A percentile compares a stretch with the other conserved stretches of the same genome.
phyloP scores from a whole-genome alignment of 2,797 vertebrate genomes.

The Poeciliopsis paucimaculata region DNA sequence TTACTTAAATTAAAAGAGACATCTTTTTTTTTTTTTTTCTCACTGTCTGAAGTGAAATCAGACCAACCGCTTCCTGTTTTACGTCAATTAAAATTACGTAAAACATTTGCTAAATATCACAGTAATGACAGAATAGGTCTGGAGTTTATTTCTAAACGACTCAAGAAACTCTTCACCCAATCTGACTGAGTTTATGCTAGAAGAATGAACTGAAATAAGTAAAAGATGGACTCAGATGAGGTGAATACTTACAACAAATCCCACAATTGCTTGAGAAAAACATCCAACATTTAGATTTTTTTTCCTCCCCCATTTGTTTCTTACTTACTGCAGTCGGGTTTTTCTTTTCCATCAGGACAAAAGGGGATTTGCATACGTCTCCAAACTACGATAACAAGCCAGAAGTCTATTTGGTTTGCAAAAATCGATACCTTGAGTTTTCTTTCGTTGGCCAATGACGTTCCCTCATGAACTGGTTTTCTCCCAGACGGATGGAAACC shows the following conservation, averaged over 20 bases:
- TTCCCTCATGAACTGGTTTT: slow-evolving; percentile 16
- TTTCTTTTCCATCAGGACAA: background rate
- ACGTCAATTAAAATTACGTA: too few relatives aligned
- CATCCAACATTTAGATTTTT: background rate
- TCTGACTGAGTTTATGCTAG: background rate
- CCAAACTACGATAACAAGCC: background rate
- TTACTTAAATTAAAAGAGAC: background rate
- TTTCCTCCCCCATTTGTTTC: background rate
- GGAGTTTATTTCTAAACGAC: background rate
- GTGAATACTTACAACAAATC: too few relatives aligned
- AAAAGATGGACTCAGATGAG: too few relatives aligned
- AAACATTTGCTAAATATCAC: background rate
- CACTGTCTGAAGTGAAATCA: background rate
- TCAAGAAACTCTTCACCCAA: background rate
- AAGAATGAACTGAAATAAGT: background rate
- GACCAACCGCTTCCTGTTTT: background rate
- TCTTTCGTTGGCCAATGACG: background rate
- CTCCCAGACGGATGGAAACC: slow-evolving; percentile 1
- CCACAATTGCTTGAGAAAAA: background rate
- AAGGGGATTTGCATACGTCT: background rate
- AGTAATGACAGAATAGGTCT: background rate
- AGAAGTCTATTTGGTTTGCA: background rate
- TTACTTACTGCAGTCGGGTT: background rate
- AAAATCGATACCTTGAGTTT: background rate
- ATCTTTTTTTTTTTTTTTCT: background rate